Base-by-base conservation (phyloP, 2,888 invertebrate genomes). In the Temnothorax unifasciatus region DNA sequence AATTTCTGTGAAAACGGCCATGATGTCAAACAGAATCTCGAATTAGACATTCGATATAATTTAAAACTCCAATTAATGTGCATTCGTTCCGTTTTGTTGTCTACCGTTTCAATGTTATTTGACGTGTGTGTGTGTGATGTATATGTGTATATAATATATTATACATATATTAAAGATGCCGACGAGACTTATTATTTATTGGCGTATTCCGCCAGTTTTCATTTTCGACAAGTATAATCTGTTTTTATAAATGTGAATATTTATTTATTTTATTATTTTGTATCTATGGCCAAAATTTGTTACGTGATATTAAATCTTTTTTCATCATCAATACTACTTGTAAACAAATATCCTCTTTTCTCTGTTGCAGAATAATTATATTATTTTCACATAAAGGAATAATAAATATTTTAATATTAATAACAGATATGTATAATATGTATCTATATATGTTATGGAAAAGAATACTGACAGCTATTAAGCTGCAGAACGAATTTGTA, bases 351-450 rank as follows among this genome's bases (percentile, higher is more conserved):
- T 38, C 41, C 41, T 41, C 2, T 41, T 41, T 2, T 9, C 9
- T n/a, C 38, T n/a, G 25, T 75, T 75, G 47, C 2, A 64, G 34
- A 63, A 64, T 64, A 64, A 63, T 75, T 64, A 47, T 74, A 61
- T 75, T 63, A 47, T 34, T 75, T 64, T 63, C 76, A 41, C 68
- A 38, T 25, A 64, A 50, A 47, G 9, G 18, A 6, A 61, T 54
- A 64, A 64, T 18, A 52, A 76, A 50, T 41, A 13, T 52, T 38
- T 41, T 50, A 25, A 38, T 68, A 76, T 76, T 25, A 52, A 38
- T 41, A 25, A 66, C 25, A 41, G 6, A 52, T 18, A 15, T 34
- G 6, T 34, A 34, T 34, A 9, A 50, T 29, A 11, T 11, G 15
- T 11, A 8, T 25, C 9, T 6, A n/a, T 15, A n/a, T 15, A 5